Evolutionary conservation across 2,113 vertebrate genomes (phyloP).

Genomic region (Plecturocebus donacophilus): DNA sequence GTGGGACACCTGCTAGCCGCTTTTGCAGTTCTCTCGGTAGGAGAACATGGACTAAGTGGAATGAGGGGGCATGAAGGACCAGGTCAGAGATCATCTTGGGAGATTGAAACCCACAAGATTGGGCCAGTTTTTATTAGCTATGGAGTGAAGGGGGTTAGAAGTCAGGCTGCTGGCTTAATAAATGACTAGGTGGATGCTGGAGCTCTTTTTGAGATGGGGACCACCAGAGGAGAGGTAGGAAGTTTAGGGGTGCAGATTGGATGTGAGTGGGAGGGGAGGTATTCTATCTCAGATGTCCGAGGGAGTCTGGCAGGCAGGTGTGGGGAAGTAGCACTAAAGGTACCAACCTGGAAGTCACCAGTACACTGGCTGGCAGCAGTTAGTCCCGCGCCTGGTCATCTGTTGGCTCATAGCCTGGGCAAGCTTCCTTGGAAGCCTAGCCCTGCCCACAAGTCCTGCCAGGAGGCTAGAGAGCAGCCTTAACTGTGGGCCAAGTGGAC

Average conservation of each 20-base stretch:
- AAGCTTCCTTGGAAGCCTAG: constrained; percentile 25
- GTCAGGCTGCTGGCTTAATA: not conserved
- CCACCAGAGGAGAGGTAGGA: not conserved
- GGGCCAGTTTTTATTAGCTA: not conserved
- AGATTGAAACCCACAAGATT: not conserved
- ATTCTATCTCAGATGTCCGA: not conserved
- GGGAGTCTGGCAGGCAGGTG: not conserved
- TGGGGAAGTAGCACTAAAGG: constrained; percentile 24
- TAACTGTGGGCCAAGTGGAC: constrained; percentile 37
- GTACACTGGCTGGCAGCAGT: not conserved
- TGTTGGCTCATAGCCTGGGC: constrained; percentile 44
- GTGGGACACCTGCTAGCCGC: not conserved
- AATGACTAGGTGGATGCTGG: not conserved
- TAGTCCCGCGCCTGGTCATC: not conserved
- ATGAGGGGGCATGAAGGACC: not conserved
- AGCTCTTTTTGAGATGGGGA: constrained; percentile 7
- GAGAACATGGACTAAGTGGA: not conserved
- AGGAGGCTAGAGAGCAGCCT: constrained; percentile 56
- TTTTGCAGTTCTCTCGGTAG: not conserved
- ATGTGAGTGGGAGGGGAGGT: not conserved
- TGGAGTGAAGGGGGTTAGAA: not conserved
- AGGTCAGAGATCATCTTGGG: not conserved
- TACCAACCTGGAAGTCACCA: constrained; percentile 48
- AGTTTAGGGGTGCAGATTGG: not conserved
- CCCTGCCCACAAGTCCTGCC: constrained; percentile 40